phyloP scores from a whole-genome alignment of 2,113 vertebrate species.

The Calypte anna region DNA sequence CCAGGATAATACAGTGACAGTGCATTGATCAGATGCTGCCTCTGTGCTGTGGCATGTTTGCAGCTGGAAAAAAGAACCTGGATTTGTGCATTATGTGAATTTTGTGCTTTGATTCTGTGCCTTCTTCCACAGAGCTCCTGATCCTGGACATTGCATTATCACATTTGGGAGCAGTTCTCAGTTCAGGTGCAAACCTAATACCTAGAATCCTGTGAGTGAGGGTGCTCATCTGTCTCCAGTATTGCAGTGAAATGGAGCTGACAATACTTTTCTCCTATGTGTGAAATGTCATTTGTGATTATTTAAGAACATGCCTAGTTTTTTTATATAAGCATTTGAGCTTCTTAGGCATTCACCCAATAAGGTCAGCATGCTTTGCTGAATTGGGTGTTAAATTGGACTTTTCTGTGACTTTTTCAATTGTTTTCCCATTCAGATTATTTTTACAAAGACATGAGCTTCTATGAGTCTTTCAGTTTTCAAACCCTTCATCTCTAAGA shows the following conservation, averaged over 20 bases:
- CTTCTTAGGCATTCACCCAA: neutral
- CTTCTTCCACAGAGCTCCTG: neutral
- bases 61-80: neutral
- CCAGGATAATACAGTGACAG: neutral
- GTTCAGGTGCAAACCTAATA: neutral
- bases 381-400: neutral
- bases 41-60: neutral
- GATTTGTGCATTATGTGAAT: neutral
- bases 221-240: neutral
- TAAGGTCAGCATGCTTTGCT: neutral
- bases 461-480: neutral
- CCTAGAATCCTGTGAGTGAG: neutral
- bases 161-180: neutral
- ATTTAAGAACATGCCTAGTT: neutral
- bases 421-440: neutral
- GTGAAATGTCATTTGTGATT: neutral
- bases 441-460: neutral
- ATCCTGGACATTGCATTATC: neutral
- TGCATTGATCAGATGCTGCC: neutral
- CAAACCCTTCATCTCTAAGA: neutral
- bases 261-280: neutral
- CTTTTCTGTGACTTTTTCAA: neutral
- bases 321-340: neutral
- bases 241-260: neutral
- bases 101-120: neutral